Evolutionary conservation across 2,888 invertebrate genomes (phyloP), one percentile per base, ranked within the genome.

Genomic region (Apotomis turbidana): DNA sequence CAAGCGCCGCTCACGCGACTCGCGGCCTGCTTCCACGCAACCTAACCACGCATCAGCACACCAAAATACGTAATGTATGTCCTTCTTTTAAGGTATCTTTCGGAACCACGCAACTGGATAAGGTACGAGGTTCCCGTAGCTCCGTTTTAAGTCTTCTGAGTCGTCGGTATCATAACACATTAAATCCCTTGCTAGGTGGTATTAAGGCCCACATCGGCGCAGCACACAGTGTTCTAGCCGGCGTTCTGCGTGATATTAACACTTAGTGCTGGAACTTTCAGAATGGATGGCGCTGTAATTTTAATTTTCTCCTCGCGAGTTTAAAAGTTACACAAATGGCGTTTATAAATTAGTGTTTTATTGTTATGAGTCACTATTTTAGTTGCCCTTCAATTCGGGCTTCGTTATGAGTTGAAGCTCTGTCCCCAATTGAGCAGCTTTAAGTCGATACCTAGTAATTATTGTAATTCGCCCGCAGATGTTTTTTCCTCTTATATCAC

Each of bases 321-420:
- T 70, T 60, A 60, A 70, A 70, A 67, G 66, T 71, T 67, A 67
- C 13, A 61, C 68, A 61, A 70, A 66, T 57, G 60, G 66, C 71
- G 55, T 61, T 71, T 71, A 71, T 71, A 49, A 71, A 71, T 71
- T 71, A 67, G 71, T 67, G 66, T 71, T 71, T 61, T 66, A 59
- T 64, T 70, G 59, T 58, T 36, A 13, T 59, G 44, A 54, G 55
- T 66, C 66, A 66, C 66, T 66, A 55, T 66, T 66, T 57, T 66
- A 57, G 66, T 66, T 66, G 66, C 55, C 66, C n/a, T 57, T 57
- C 27, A 36, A n/a, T 57, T 57, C 15, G 8, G 57, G 57, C n/a
- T 3, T 5, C 36, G 62, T 27, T 61, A 5, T 41, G 15, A 66
- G 55, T 44, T 52, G 52, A 36, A 71, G 54, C 27, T 36, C 36